These are phyloP conservation scores for Diplosoma virens DNA, from an alignment of 23 tunicate species.

Conservation along the genomic window DNA sequence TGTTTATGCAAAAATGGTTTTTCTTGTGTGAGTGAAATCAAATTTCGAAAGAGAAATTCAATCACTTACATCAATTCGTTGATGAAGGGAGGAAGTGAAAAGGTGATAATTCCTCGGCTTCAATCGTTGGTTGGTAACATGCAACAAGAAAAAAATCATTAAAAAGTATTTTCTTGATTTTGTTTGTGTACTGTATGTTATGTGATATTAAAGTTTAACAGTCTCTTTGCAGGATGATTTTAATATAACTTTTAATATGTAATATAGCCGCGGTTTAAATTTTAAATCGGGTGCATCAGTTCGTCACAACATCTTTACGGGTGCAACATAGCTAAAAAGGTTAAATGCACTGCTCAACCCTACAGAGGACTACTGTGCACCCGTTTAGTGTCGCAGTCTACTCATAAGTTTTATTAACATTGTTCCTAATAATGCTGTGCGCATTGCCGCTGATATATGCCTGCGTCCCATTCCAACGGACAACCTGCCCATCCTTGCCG, in stretches of 20 bases:
- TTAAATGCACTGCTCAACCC: no score
- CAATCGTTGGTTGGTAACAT: neutral
- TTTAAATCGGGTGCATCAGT: neutral
- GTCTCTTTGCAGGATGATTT: neutral
- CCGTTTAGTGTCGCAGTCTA: no score
- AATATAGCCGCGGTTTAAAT: neutral
- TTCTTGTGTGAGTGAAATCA: constrained; percentile 17
- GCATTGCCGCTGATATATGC: no score
- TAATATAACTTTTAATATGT: neutral
- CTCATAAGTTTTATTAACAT: no score
- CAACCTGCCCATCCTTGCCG: no score
- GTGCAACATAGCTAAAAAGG: no score
- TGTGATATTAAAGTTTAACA: neutral
- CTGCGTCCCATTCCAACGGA: no score
- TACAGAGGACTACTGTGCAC: no score
- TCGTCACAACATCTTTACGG: neutral
- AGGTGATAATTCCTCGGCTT: neutral
- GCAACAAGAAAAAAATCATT: neutral
- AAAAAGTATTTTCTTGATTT: neutral
- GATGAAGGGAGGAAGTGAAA: constrained; percentile 27
- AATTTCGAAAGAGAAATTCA: constrained; percentile 15
- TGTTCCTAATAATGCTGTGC: no score
- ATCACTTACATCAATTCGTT: neutral
- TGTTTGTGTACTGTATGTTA: neutral
- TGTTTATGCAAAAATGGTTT: constrained; percentile 7